phyloP scores from a whole-genome alignment of 1,140 invertebrate species.

The Drosophila nasuta region DNA sequence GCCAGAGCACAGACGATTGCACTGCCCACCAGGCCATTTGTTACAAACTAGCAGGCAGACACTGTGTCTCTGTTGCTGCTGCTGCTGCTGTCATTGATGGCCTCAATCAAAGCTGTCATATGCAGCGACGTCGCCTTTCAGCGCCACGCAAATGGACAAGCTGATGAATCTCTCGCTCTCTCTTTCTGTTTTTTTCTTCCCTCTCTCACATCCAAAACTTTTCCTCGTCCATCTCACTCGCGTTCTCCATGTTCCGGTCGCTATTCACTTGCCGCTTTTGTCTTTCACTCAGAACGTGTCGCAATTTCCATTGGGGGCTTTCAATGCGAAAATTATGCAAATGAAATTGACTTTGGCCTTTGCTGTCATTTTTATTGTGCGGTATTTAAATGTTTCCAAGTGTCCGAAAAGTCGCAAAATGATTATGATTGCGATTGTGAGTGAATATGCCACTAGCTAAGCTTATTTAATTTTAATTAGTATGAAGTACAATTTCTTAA shows the following conservation, averaged over 20 bases:
- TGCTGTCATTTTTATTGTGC: constrained; percentile 37
- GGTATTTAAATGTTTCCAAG: constrained; percentile 27
- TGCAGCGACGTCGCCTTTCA: constrained; percentile 59
- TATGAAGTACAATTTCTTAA: too few species aligned
- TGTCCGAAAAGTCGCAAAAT: constrained; percentile 13
- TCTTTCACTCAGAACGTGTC: constrained; percentile 29
- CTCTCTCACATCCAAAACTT: background rate
- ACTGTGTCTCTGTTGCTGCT: background rate
- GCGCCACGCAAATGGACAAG: constrained; percentile 32
- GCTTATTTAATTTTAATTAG: background rate
- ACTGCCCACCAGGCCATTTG: constrained; percentile 37
- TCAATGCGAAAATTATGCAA: constrained; percentile 72
- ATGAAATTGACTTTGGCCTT: constrained; percentile 68
- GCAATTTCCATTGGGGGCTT: constrained; percentile 46
- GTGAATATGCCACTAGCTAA: background rate
- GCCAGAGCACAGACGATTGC: constrained; percentile 20
- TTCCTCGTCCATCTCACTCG: background rate
- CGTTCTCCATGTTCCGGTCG: background rate
- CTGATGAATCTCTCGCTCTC: constrained; percentile 3
- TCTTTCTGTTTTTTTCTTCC: background rate
- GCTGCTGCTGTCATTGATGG: constrained; percentile 65
- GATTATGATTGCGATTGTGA: constrained; percentile 6
- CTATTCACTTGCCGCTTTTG: constrained; percentile 34
- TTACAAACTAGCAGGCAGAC: constrained; percentile 7
- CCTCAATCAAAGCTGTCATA: constrained; percentile 79